These are phyloP conservation scores for Anoncus sp. DNA, from an alignment of 2,888 invertebrate genomes.

Conservation along the genomic window DNA sequence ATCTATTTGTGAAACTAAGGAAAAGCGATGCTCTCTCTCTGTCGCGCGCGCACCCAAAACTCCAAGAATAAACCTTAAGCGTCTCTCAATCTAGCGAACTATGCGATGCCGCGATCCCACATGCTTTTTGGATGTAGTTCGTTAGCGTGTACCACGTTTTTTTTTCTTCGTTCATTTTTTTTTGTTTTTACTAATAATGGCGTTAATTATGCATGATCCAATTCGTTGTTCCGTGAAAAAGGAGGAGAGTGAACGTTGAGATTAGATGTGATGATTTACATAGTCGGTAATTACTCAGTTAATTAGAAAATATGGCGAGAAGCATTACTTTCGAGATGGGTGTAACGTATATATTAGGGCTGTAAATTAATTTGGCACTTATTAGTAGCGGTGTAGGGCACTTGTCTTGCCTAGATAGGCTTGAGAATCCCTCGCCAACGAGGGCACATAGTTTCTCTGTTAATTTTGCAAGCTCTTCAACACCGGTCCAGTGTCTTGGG, in stretches of 20 bases:
- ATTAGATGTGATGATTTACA: no score
- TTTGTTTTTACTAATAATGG: constrained; percentile 6
- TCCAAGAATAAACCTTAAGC: constrained; percentile 65
- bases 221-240: background rate
- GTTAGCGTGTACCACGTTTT: constrained; percentile 43
- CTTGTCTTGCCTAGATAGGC: no score
- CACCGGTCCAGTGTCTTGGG: no score
- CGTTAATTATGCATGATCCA: background rate
- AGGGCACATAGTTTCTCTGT: no score
- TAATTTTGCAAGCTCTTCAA: no score
- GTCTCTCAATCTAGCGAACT: constrained; percentile 56
- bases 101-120: constrained; percentile 53
- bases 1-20: constrained; percentile 71
- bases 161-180: constrained; percentile 27
- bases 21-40: constrained; percentile 61
- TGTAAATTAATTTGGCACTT: background rate
- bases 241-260: background rate
- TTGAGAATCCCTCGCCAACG: no score
- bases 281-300: no score
- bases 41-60: constrained; percentile 34
- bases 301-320: no score
- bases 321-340: no score
- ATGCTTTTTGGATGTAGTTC: constrained; percentile 50
- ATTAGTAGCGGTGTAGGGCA: no score
- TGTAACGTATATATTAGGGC: background rate